Base-by-base conservation (phyloP, 1,140 invertebrate genomes). In the Dysdera silvatica region DNA sequence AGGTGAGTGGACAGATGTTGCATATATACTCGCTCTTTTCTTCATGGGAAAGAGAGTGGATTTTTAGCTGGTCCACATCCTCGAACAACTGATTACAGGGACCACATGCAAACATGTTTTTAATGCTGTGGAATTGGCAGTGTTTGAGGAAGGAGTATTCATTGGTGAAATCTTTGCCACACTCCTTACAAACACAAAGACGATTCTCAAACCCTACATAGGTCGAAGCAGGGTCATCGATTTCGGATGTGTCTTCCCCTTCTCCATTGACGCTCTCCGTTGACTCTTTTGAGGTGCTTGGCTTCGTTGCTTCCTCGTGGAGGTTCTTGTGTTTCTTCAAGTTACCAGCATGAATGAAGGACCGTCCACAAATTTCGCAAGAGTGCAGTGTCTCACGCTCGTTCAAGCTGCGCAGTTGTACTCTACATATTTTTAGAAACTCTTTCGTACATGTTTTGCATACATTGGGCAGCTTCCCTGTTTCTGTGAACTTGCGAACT, bases 321-420 rank as follows among this genome's bases (percentile, higher is more conserved):
- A 67, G 10, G 14, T 52, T 26, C 29, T 33, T 51, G 37, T 64
- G 61, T 20, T 58, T 64, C 28, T 20, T 52, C 4, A 45, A 40
- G 32, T 64, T 64, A 3, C 61, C 61, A 32, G 61, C 61, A 52
- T 73, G 71, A 29, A 68, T 72, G 37, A 74, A 74, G 3, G 69
- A 66, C 29, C 67, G 68, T 2, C 69, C 68, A 57, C 73, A 74
- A 14, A 69, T 67, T 57, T 72, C 68, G 62, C 73, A 74, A 72
- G 78, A 77, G 71, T 81, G 81, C 67, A 80, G 81, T 66, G 80
- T 78, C 62, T 80, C 80, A 29, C 77, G 79, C 60, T 80, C 78
- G 3, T 80, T 78, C 16, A 80, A 64, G 58, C 83, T 81, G 71
- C 79, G 77, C 12, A 57, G 52, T 23, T 64, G 54, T 26, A 64